These are phyloP conservation scores for Philantomba maxwellii DNA, from an alignment of 2,113 vertebrate genomes.

Conservation along the genomic window DNA sequence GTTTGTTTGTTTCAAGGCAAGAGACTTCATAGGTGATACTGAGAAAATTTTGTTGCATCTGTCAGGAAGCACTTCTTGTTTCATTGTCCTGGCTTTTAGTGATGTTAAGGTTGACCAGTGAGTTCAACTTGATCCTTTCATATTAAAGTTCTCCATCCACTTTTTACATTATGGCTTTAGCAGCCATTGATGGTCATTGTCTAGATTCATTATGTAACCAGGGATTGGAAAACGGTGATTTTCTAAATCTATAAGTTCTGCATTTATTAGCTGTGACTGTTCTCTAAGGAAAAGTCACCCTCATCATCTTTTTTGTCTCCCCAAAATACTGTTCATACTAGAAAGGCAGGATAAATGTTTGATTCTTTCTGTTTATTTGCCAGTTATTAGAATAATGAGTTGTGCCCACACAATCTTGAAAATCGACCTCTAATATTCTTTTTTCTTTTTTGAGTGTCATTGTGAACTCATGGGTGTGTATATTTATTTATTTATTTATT, in stretches of 20 bases:
- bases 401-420: not conserved
- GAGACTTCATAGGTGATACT: not conserved
- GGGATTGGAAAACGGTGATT: not conserved
- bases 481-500: not conserved
- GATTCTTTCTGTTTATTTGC: not conserved
- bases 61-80: not conserved
- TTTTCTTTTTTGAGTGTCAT: not conserved
- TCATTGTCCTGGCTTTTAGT: not conserved
- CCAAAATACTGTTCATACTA: not conserved
- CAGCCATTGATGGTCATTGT: not conserved
- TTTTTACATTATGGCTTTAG: not conserved
- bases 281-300: not conserved
- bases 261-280: not conserved
- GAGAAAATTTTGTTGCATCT: not conserved
- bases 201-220: not conserved
- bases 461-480: not conserved
- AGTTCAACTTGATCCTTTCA: not conserved
- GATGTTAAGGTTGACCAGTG: not conserved
- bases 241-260: not conserved
- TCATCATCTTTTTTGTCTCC: not conserved
- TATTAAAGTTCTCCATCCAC: not conserved
- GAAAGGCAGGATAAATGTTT: not conserved
- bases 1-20: not conserved
- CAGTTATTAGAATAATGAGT: not conserved
- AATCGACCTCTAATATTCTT: not conserved